Conservation (phyloP, 1,140 invertebrate species). For the Chionoecetes opilio region DNA sequence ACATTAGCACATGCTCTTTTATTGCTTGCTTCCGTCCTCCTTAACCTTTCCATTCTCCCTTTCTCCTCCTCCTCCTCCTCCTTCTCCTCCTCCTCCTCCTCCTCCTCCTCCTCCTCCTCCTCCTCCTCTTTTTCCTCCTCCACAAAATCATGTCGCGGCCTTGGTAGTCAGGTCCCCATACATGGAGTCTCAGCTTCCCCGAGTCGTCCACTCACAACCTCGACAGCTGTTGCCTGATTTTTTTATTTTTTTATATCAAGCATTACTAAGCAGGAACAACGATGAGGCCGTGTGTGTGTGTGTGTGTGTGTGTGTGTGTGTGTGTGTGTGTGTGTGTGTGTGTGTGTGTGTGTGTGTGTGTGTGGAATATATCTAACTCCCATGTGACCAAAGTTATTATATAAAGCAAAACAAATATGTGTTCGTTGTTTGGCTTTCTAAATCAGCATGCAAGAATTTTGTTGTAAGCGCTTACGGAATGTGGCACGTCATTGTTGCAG, state of each 20-base stretch:
- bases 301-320: neutral
- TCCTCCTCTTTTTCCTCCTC: constrained; percentile 12
- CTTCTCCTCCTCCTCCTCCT: neutral
- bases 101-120: neutral
- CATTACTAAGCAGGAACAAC: neutral
- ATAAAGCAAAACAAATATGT: too few species aligned
- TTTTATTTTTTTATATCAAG: neutral
- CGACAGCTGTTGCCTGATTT: neutral
- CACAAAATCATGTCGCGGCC: neutral
- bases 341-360: too few species aligned
- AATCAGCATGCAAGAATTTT: too few species aligned
- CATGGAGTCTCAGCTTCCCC: neutral
- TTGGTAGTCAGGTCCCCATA: constrained; percentile 13
- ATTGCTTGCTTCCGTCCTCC: neutral
- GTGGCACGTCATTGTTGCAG: too few species aligned
- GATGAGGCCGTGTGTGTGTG: neutral
- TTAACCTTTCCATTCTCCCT: neutral
- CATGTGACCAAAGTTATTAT: too few species aligned
- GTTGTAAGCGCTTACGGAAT: too few species aligned
- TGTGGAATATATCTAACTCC: too few species aligned
- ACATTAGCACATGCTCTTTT: neutral
- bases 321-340: neutral
- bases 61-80: neutral
- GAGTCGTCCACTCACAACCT: neutral
- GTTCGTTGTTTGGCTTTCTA: too few species aligned